Evolutionary conservation across 2,888 invertebrate genomes (phyloP).

Genomic region (Drosophila hamatofila): DNA sequence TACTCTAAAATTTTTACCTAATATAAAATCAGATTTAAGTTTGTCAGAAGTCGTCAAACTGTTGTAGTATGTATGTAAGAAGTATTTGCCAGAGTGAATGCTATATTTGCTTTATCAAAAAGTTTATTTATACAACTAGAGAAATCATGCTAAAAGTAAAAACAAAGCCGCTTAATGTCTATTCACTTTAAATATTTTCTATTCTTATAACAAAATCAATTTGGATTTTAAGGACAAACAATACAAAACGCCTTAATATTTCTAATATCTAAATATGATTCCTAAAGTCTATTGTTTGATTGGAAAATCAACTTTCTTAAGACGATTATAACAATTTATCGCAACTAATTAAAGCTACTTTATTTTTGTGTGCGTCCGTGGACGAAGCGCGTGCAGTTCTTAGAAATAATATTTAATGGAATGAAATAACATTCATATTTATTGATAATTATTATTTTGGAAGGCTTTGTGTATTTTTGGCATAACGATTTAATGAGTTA

Average conservation of each 20-base stretch:
- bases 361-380: background rate
- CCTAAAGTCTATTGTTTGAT: too few species aligned
- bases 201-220: background rate
- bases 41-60: too few species aligned
- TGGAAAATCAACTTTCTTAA: background rate
- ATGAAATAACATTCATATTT: constrained; percentile 2
- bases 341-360: background rate
- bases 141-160: background rate
- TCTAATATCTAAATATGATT: background rate
- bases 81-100: too few species aligned
- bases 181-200: background rate
- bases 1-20: too few species aligned
- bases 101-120: background rate
- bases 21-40: too few species aligned
- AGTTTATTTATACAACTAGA: background rate
- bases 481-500: constrained; percentile 6
- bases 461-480: background rate
- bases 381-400: background rate
- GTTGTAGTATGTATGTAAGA: too few species aligned
- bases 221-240: background rate
- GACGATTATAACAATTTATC: background rate
- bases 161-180: background rate
- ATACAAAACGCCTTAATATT: background rate
- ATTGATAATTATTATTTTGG: background rate
- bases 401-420: background rate